Evolutionary conservation across 2,113 vertebrate species (phyloP), one percentile per base, ranked within the genome.

Genomic region (Castor canadensis): DNA sequence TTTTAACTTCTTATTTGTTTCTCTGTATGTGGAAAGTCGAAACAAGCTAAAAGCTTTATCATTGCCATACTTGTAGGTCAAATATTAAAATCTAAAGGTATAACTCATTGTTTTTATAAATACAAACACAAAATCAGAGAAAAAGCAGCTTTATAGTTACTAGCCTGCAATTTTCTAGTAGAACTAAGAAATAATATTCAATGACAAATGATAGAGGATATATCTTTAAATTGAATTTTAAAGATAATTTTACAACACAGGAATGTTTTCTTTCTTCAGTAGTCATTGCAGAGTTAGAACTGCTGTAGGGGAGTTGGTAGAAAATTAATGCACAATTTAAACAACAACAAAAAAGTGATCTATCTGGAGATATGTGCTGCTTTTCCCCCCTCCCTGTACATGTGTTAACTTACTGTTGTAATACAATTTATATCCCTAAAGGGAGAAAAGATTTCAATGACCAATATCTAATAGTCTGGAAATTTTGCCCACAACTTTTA

Each of bases 291-390:
- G 79, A 83, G 73, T 66, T 96, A 58, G 24, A 32, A 69, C 26
- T 58, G 56, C 30, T 83, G 2, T 49, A 72, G 60, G 24, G 58
- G 52, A 72, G 13, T 52, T 71, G 69, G 77, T 30, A 38, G 95
- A 64, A 94, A 89, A 93, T 91, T 71, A 93, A 93, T 60, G 66
- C 60, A 73, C 38, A 82, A 96, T 93, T 95, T 97, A 96, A 96
- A 80, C 43, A 88, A 67, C 52, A 85, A 49, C 26, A 60, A 26
- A 89, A 67, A 40, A n/a, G 12, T 38, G 83, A 75, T 80, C 35
- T 64, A 87, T 69, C 16, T 87, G 85, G 72, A 96, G 77, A 66
- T 77, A 45, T 1, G 0, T 60, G 26, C 3, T 79, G 22, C 1
- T 71, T 56, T 52, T 66, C 35, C 5, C 1, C 13, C 85, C 16